Conservation (phyloP, 2,113 vertebrate species). For the Proterorhinus semilunaris region DNA sequence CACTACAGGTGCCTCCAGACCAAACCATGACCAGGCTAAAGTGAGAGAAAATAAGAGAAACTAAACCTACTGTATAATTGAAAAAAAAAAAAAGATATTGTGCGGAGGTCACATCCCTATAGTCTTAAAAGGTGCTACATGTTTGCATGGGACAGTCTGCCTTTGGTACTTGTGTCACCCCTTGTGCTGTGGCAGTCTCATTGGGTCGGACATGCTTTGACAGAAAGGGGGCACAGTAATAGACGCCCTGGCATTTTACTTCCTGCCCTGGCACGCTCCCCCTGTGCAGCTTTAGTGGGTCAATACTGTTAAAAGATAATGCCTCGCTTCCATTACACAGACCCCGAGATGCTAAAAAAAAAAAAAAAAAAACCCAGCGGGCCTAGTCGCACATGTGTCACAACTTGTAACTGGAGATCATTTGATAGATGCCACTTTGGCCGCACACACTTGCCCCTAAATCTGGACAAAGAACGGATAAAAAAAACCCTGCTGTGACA, state of each 20-base stretch:
- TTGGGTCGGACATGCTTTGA: conserved; percentile 44
- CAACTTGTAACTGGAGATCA: conserved; percentile 46
- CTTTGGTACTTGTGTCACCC: background rate
- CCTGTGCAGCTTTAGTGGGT: conserved; percentile 18
- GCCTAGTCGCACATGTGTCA: conserved; percentile 48
- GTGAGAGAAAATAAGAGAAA: background rate
- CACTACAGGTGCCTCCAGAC: too few relatives aligned
- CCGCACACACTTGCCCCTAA: conserved; percentile 48
- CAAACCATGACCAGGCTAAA: conserved; percentile 17
- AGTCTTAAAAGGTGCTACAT: conserved; percentile 11
- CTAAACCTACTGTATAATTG: too few relatives aligned
- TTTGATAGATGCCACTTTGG: conserved; percentile 52
- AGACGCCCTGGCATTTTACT: conserved; percentile 31
- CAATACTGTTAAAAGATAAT: conserved; percentile 33
- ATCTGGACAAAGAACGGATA: conserved; percentile 38
- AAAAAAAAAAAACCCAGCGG: conserved; percentile 10
- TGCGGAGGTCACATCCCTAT: conserved; percentile 25
- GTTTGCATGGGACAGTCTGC: conserved; percentile 6
- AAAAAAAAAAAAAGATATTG: too few relatives aligned
- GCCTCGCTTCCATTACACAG: conserved; percentile 30
- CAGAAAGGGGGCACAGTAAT: conserved; percentile 56
- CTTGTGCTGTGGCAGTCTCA: conserved; percentile 5
- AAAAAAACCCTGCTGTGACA: conserved; percentile 26
- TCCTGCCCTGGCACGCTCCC: conserved; percentile 11
- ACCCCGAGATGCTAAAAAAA: conserved; percentile 28